These are phyloP conservation scores for Cheilosia scutellata DNA, from an alignment of 2,888 invertebrate species.

Conservation along the genomic window DNA sequence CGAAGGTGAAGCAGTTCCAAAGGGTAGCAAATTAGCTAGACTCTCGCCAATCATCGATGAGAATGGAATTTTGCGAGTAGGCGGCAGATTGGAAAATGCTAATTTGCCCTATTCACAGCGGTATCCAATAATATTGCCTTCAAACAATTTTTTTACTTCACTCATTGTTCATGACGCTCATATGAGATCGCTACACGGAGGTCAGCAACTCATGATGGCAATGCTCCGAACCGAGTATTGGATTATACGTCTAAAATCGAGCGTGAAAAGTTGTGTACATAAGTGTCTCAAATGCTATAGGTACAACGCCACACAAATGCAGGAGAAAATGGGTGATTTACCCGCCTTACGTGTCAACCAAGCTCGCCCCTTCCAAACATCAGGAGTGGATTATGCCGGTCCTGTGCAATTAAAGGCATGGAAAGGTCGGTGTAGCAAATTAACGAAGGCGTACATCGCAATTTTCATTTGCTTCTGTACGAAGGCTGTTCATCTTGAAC, in stretches of 20 bases:
- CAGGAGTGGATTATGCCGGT: neutral
- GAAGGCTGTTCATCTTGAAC: slow-evolving; percentile 51
- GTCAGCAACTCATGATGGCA: slow-evolving; percentile 37
- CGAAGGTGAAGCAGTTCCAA: neutral
- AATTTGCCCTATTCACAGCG: slow-evolving; percentile 5
- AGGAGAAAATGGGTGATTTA: neutral
- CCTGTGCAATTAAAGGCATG: neutral
- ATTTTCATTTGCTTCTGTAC: slow-evolving; percentile 54
- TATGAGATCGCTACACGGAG: slow-evolving; percentile 8
- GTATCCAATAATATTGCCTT: slow-evolving; percentile 19
- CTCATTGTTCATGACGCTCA: slow-evolving; percentile 9
- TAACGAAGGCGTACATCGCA: slow-evolving; percentile 20
- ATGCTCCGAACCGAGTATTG: neutral
- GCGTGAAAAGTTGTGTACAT: neutral
- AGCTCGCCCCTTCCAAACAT: neutral
- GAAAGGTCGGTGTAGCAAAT: neutral
- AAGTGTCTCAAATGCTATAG: neutral
- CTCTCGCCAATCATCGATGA: slow-evolving; percentile 7
- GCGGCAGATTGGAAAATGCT: slow-evolving; percentile 15
- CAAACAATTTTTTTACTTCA: neutral
- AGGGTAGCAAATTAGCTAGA: slow-evolving; percentile 10
- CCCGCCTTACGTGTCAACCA: neutral
- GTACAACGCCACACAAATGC: neutral
- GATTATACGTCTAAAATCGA: slow-evolving; percentile 6
- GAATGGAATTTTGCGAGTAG: slow-evolving; percentile 3